phyloP scores from a whole-genome alignment of 2,888 invertebrate species.

The Athalia rosae region DNA sequence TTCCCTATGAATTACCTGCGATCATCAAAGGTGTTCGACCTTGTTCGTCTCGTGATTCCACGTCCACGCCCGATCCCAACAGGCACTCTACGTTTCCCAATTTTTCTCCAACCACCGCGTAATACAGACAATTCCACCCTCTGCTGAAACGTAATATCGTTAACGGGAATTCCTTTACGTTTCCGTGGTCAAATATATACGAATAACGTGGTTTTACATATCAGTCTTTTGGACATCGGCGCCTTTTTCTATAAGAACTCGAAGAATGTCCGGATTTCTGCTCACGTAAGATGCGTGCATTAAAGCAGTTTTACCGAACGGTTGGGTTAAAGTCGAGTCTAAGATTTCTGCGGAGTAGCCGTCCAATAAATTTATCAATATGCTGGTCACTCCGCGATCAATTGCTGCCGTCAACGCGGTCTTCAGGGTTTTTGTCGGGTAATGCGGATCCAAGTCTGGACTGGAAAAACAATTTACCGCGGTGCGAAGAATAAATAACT shows the following conservation, averaged over 20 bases:
- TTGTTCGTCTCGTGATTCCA: slow-evolving; percentile 51
- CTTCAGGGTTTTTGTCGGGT: slow-evolving; percentile 51
- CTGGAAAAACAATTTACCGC: not conserved
- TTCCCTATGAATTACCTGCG: slow-evolving; percentile 51
- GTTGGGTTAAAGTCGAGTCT: slow-evolving; percentile 54
- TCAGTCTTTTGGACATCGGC: slow-evolving; percentile 53
- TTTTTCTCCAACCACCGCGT: slow-evolving; percentile 56
- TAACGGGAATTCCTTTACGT: not conserved
- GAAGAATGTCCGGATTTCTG: slow-evolving; percentile 53
- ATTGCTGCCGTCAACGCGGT: slow-evolving; percentile 57
- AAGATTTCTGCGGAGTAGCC: slow-evolving; percentile 50
- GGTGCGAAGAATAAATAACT: not conserved
- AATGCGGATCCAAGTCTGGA: slow-evolving; percentile 55
- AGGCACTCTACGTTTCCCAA: slow-evolving; percentile 53
- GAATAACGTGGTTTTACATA: slow-evolving; percentile 50
- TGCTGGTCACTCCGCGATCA: slow-evolving; percentile 55
- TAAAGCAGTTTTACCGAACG: slow-evolving; percentile 55
- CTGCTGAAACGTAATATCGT: slow-evolving; percentile 49
- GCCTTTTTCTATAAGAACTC: slow-evolving; percentile 54
- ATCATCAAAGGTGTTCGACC: slow-evolving; percentile 59
- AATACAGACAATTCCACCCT: slow-evolving; percentile 57
- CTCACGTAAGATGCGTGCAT: slow-evolving; percentile 58
- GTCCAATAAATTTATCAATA: slow-evolving; percentile 54
- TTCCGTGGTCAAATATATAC: not conserved
- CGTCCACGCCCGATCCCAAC: slow-evolving; percentile 48